Evolutionary conservation across 2,888 invertebrate species (phyloP), one percentile per base, ranked within the genome.

Genomic region (Amphipyra berbera): DNA sequence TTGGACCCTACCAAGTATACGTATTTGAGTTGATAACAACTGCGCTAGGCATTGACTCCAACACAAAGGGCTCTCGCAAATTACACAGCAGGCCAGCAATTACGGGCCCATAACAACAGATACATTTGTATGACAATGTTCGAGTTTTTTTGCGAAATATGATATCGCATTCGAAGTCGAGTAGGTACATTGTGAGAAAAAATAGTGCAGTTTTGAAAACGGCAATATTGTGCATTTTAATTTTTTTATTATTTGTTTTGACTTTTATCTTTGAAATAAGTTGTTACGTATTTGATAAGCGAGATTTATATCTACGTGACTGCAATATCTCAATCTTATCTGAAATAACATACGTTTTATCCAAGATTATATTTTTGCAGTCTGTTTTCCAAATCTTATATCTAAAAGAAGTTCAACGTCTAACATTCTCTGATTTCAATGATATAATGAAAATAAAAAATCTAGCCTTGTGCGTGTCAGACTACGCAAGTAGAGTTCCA

Each of bases 111-210:
- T 82, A 90, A 94, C 93, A 92, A 93, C 94, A 92, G 94, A 94
- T 93, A 94, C 88, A 94, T 94, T 94, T 94, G 94, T 94, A 94
- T 95, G 90, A 95, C 93, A 95, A 94, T 93, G 88, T 87, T 82
- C 71, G 79, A 84, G 82, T 87, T 89, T 92, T 88, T 92, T 90
- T 88, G 80, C 76, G 94, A 88, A 94, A 94, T 85, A 84, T 72
- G 92, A 94, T 92, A 93, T 84, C 76, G 54, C 37, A 55, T 56
- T 65, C 63, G 73, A 73, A 54, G 35, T 14, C 59, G 70, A 78
- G 52, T n/a, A n/a, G n/a, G n/a, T 75, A 69, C 70, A 69, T 79
- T 83, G 77, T 81, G 77, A 67, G 78, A 79, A 65, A 30, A 49
- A 68, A 68, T 67, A 65, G 60, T 62, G 38, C 46, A 44, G 56